A percentile compares a stretch with the other conserved stretches of the same genome.
These are phyloP conservation scores for Silurus meridionalis DNA, from an alignment of 2,113 vertebrate species.

Conservation along the genomic window DNA sequence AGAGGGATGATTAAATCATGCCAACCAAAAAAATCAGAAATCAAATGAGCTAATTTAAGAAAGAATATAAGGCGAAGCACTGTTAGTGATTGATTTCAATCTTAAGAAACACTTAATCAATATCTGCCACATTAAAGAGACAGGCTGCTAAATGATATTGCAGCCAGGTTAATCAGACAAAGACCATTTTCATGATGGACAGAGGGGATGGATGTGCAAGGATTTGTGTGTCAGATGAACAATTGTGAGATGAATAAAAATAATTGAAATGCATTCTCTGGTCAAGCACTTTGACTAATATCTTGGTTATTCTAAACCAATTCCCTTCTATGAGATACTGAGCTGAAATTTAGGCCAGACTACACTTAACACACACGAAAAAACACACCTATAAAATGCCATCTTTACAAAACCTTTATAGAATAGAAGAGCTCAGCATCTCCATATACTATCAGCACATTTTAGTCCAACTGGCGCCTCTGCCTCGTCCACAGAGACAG, in stretches of 20 bases:
- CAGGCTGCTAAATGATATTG: constrained; percentile 9
- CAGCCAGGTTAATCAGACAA: not conserved
- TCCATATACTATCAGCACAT: constrained; percentile 63
- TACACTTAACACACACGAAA: not conserved
- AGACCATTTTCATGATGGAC: not conserved
- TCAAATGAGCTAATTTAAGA: constrained; percentile 11
- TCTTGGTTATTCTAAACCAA: not conserved
- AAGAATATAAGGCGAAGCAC: not conserved
- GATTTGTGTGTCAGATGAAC: not conserved
- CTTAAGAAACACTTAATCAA: constrained; percentile 40
- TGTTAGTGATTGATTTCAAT: constrained; percentile 20
- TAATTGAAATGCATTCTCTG: not conserved
- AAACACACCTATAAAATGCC: not conserved
- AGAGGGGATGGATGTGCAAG: not conserved
- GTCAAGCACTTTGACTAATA: not conserved
- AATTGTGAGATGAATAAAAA: not conserved
- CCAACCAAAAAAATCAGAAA: not conserved
- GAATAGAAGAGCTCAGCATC: constrained; percentile 53
- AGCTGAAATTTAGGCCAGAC: not conserved
- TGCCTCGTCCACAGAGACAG: constrained; percentile 50
- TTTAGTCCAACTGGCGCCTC: constrained; percentile 63
- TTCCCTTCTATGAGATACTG: not conserved
- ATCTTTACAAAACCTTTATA: constrained; percentile 26
- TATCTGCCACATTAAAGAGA: constrained; percentile 37
- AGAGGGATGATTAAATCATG: constrained; percentile 1